A percentile compares a stretch with the other conserved stretches of the same genome.
These are phyloP conservation scores for Hetaerina americana DNA, from an alignment of 1,140 invertebrate species.

Conservation along the genomic window DNA sequence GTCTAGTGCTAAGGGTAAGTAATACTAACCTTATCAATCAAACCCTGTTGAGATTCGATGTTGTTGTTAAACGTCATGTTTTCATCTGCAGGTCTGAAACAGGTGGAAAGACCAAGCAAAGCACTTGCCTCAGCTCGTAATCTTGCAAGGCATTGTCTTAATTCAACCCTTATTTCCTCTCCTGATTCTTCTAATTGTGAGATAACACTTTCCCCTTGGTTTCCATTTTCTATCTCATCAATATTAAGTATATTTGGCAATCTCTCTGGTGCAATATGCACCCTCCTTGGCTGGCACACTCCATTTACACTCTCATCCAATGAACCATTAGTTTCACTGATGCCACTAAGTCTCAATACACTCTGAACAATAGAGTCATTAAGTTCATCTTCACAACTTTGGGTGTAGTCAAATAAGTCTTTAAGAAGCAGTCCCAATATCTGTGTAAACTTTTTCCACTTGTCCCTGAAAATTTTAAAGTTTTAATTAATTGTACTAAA, in stretches of 20 bases:
- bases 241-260: neutral
- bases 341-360: constrained; percentile 32
- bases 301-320: neutral
- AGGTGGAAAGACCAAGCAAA: neutral
- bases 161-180: neutral
- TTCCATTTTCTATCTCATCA: neutral
- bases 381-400: constrained; percentile 58
- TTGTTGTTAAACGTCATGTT: neutral
- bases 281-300: neutral
- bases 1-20: neutral
- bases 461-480: constrained; percentile 44
- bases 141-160: neutral
- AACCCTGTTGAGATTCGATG: neutral
- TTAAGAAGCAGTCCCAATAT: constrained; percentile 43
- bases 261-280: neutral
- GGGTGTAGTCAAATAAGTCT: constrained; percentile 55
- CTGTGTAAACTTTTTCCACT: constrained; percentile 37
- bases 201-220: neutral
- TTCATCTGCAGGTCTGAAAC: neutral
- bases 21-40: neutral
- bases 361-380: constrained; percentile 56
- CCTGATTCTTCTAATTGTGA: constrained; percentile 4
- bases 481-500: no score
- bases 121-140: neutral
- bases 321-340: neutral